Percentiles rank a stretch among this genome's conserved stretches.
These are phyloP conservation scores for Carabus problematicus DNA, from an alignment of 2,888 invertebrate genomes.

Conservation along the genomic window DNA sequence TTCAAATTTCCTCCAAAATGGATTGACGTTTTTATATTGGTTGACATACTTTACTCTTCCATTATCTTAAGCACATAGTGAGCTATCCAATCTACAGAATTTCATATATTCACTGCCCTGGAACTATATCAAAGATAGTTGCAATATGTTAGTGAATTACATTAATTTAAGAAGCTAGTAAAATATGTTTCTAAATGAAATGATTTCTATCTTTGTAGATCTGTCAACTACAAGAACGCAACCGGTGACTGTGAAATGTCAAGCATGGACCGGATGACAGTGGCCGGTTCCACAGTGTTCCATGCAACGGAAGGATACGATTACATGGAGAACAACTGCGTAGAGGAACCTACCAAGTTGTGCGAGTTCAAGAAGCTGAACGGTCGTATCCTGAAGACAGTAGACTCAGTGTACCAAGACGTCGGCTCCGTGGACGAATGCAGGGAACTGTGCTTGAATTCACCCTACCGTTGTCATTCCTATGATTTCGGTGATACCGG, in stretches of 20 bases:
- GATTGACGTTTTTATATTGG: too few relatives aligned
- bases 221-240: slow-evolving; percentile 87
- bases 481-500: slow-evolving; percentile 94
- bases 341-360: slow-evolving; percentile 91
- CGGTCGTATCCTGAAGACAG: slow-evolving; percentile 90
- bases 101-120: too few relatives aligned
- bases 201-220: slow-evolving; percentile 66
- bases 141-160: too few relatives aligned
- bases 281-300: slow-evolving; percentile 82
- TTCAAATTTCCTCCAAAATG: slow-evolving; percentile 21
- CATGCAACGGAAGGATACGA: slow-evolving; percentile 66
- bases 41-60: too few relatives aligned
- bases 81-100: too few relatives aligned
- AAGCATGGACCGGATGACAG: slow-evolving; percentile 89
- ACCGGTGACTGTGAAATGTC: slow-evolving; percentile 87
- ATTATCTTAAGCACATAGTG: too few relatives aligned
- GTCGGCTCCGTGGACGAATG: slow-evolving; percentile 87
- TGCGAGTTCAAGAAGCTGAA: slow-evolving; percentile 92
- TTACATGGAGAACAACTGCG: slow-evolving; percentile 92
- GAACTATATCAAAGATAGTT: too few relatives aligned
- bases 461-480: slow-evolving; percentile 90
- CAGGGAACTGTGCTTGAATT: slow-evolving; percentile 86
- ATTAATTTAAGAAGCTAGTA: too few relatives aligned
- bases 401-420: slow-evolving; percentile 91
- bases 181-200: too few relatives aligned